Evolutionary conservation across 2,113 vertebrate species (phyloP), one percentile per base, ranked within the genome.

Genomic region (Cynopterus brachyotis): DNA sequence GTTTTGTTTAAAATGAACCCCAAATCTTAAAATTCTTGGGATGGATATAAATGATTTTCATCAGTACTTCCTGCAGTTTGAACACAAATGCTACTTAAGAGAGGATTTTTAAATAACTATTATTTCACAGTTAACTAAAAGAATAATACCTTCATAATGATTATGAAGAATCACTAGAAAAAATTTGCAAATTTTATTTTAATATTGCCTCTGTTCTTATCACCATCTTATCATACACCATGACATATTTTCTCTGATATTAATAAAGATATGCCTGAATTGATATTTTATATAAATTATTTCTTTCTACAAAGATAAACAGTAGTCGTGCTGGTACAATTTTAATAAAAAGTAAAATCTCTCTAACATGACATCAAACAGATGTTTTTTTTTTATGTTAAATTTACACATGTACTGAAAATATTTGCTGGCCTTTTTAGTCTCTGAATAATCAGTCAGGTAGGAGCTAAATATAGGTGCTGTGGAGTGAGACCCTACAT

Each of bases 401-500:
- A 35, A n/a, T 79, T 30, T 40, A 12, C n/a, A 28, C 9, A 37
- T 8, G 1, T 7, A 30, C 32, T 20, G 6, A 5, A 5, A 15
- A 22, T 11, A 8, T 80, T 67, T n/a, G 17, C 24, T 73, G 17
- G 2, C 37, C 3, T 32, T 15, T 69, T 5, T 40, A 20, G 81
- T 91, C 9, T 80, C 28, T 70, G n/a, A 76, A 37, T 37, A 42
- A 0, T 17, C 16, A 20, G 9, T 37, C 5, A n/a, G 2, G 7
- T 3, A 2, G 10, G 30, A 0, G 6, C 0, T 53, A 12, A 15
- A 30, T 0, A 5, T 4, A 20, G 2, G 6, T 82, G 13, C 16
- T 67, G 1, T 45, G 28, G 26, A 94, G 20, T 20, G 16, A 79
- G 5, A 60, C 3, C 22, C 15, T 35, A 20, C 24, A 35, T 90